Evolutionary conservation across 2,797 vertebrate genomes (phyloP).

Genomic region (Microtus agrestis): DNA sequence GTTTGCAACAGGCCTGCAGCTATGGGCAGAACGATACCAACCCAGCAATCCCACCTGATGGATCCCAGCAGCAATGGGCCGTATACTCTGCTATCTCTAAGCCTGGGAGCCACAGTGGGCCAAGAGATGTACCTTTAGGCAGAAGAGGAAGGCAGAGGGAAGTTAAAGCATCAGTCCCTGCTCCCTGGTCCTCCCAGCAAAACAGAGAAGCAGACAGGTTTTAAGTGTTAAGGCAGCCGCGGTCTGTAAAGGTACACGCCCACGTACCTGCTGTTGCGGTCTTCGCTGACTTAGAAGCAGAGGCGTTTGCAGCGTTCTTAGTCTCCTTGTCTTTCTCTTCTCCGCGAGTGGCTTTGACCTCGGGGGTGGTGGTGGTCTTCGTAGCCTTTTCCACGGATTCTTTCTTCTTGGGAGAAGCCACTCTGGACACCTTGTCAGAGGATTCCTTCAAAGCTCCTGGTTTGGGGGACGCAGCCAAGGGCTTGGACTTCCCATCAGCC

Average conservation of each 20-base stretch:
- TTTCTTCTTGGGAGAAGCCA: constrained; percentile 95
- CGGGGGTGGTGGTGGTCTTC: constrained; percentile 87
- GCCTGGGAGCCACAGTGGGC: neutral
- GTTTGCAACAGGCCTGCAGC: neutral
- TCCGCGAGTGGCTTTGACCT: constrained; percentile 87
- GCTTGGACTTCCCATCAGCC: constrained; percentile 90
- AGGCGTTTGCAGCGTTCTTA: constrained; percentile 97
- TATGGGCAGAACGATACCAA: neutral
- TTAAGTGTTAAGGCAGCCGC: accelerated
- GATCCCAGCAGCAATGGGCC: neutral
- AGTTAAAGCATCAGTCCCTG: neutral
- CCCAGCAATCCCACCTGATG: neutral
- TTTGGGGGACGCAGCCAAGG: constrained; percentile 90
- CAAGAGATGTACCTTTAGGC: neutral
- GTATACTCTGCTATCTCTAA: neutral
- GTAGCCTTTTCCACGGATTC: constrained; percentile 88
- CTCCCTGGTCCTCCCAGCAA: neutral
- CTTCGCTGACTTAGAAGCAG: constrained; percentile 94
- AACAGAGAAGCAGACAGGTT: neutral
- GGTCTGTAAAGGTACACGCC: accelerated
- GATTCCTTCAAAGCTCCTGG: constrained; percentile 91
- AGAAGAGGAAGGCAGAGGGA: neutral
- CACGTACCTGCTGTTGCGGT: constrained; percentile 91
- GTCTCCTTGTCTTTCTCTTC: constrained; percentile 96
- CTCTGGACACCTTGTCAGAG: constrained; percentile 90